Conservation (phyloP, 1,140 invertebrate species). For the Harlomillsia oculata region DNA sequence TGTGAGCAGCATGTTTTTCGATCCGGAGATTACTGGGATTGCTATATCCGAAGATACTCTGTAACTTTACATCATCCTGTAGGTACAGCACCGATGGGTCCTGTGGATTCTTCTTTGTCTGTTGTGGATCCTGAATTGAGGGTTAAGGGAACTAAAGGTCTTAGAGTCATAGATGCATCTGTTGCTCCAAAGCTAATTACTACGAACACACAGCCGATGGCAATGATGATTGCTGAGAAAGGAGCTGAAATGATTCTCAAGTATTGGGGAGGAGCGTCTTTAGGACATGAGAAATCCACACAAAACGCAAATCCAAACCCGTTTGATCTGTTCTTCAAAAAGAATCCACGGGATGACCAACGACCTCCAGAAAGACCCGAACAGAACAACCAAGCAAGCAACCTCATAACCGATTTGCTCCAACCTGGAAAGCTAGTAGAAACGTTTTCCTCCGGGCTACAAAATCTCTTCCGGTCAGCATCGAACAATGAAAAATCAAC, state of each 20-base stretch:
- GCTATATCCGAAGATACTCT: neutral
- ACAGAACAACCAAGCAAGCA: no score
- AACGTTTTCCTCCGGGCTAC: no score
- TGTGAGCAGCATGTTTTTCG: constrained; percentile 1
- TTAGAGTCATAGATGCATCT: constrained; percentile 65
- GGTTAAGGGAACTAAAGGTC: constrained; percentile 55
- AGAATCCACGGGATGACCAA: no score
- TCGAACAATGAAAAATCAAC: no score
- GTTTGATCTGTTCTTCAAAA: no score
- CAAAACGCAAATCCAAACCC: no score
- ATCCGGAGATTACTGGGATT: neutral
- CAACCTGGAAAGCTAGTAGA: no score
- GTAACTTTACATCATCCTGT: constrained; percentile 55
- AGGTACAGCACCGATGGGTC: constrained; percentile 67
- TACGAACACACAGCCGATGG: constrained; percentile 58
- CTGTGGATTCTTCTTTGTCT: constrained; percentile 48
- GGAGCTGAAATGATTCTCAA: constrained; percentile 12
- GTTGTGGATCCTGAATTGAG: constrained; percentile 63
- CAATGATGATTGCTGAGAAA: constrained; percentile 14
- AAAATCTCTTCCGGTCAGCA: no score
- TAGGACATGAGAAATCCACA: no score
- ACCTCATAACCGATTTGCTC: no score
- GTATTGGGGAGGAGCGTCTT: constrained; percentile 8
- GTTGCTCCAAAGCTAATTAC: constrained; percentile 61
- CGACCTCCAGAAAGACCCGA: no score